A percentile compares a stretch with the other conserved stretches of the same genome.
Conservation (phyloP, 1,140 invertebrate genomes). For the Drosophila pseudoananassae region DNA sequence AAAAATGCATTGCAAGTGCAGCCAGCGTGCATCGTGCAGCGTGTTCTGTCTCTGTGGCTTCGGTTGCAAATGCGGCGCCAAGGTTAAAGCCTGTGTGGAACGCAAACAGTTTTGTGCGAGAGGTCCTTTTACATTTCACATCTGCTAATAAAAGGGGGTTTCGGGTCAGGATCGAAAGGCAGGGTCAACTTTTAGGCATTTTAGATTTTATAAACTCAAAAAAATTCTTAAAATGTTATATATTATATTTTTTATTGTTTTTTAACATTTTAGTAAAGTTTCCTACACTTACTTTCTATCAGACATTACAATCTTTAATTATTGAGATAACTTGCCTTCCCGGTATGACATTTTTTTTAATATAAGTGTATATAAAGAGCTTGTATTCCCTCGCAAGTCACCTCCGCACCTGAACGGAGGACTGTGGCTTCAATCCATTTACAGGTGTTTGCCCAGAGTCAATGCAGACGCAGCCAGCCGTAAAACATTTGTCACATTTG, state of each 20-base stretch:
- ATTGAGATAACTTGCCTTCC: too few species aligned
- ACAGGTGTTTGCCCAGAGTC: slow-evolving; percentile 79
- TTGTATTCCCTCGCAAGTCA: neutral
- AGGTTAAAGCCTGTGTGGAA: slow-evolving; percentile 62
- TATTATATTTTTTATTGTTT: too few species aligned
- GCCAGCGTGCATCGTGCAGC: neutral
- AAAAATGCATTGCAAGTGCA: slow-evolving; percentile 56
- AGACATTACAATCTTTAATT: too few species aligned
- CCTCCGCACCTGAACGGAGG: slow-evolving; percentile 31
- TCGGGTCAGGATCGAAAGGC: slow-evolving; percentile 9
- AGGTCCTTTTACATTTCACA: slow-evolving; percentile 16
- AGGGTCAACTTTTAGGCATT: neutral
- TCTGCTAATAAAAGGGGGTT: slow-evolving; percentile 26
- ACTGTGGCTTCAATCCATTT: slow-evolving; percentile 71
- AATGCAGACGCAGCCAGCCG: slow-evolving; percentile 71
- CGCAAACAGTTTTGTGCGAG: slow-evolving; percentile 51
- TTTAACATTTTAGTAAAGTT: too few species aligned
- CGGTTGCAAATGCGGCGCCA: slow-evolving; percentile 27
- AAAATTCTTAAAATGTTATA: neutral
- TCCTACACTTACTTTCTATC: too few species aligned
- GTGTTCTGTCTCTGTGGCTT: slow-evolving; percentile 2
- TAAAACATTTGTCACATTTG: slow-evolving; percentile 83
- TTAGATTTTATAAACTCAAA: neutral
- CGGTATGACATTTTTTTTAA: neutral
- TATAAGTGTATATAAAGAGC: neutral